phyloP scores from a whole-genome alignment of 2,113 vertebrate species.

The Pavo muticus region DNA sequence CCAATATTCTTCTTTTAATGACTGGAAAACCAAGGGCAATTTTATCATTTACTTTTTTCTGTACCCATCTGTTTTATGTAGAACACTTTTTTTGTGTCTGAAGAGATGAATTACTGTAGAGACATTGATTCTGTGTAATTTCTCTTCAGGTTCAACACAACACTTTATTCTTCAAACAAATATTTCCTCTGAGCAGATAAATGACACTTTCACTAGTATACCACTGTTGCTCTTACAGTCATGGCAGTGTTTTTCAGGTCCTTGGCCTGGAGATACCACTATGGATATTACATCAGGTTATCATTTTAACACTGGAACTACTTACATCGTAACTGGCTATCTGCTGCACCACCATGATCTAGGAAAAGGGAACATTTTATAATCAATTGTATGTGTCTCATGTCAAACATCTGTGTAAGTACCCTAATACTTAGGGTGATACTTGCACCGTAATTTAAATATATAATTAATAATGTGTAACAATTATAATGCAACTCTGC shows the following conservation, averaged over 20 bases:
- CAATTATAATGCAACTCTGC: background rate
- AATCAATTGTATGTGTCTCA: background rate
- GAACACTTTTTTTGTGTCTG: background rate
- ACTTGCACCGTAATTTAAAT: background rate
- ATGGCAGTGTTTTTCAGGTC: background rate
- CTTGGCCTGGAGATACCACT: background rate
- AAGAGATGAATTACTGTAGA: background rate
- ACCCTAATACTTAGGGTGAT: background rate
- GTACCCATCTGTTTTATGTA: background rate
- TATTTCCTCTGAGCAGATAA: background rate
- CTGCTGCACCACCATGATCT: background rate
- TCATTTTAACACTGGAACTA: background rate
- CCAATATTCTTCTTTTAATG: background rate
- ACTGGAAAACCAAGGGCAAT: background rate
- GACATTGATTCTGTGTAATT: constrained; percentile 14
- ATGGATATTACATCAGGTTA: background rate
- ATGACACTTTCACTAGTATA: background rate
- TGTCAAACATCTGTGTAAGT: background rate
- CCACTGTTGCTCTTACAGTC: background rate
- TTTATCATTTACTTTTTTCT: background rate
- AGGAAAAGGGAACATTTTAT: background rate
- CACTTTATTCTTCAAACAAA: constrained; percentile 37
- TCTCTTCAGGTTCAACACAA: background rate
- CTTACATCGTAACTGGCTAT: background rate
- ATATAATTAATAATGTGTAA: background rate